Base-by-base conservation (phyloP, 2,888 invertebrate genomes). In the Atherix ibis region DNA sequence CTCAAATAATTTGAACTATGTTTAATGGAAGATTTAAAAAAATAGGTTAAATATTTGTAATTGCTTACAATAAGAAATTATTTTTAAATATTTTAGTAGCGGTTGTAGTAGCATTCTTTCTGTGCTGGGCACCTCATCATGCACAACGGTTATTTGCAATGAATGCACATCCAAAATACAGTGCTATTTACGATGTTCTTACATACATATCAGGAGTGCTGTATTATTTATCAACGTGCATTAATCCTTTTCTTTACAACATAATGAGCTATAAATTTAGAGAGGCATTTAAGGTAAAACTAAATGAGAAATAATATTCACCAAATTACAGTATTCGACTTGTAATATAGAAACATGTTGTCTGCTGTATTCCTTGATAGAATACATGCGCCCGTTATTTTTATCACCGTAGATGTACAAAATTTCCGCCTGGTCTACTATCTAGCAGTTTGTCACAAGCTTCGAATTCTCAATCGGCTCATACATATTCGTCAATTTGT, bases 71-170 rank as follows among this genome's bases (percentile, higher is more conserved):
- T n/a, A n/a, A n/a, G n/a, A n/a, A n/a, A 17, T 12, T 30, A 31
- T n/a, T 29, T 28, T 36, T 18, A 17, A 22, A 13, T n/a, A n/a
- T 64, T 65, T 38, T 70, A 77, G 78, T 79, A 47, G 81, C 84
- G 34, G 76, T 88, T 1, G 85, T 87, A 32, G 79, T 82, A 44
- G 82, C 85, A 1, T 79, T 80, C 52, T 80, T 79, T 59, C 65
- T 82, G 5, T 84, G 83, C 56, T 81, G 80, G 80, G 79, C 79
- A 0, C 88, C 88, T 1, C 88, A 87, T 62, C 88, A 89, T 58
- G 77, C 82, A 1, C 89, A 89, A 53, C 65, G 89, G 10, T 68
- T 89, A 18, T 69, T 87, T 39, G 80, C 79, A 13, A 36, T 36
- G 36, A 34, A 40, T 32, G 40, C 37, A 17, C 37, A 39, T 25